Evolutionary conservation across 1,140 invertebrate species (phyloP).

Genomic region (Lycorma delicatula): DNA sequence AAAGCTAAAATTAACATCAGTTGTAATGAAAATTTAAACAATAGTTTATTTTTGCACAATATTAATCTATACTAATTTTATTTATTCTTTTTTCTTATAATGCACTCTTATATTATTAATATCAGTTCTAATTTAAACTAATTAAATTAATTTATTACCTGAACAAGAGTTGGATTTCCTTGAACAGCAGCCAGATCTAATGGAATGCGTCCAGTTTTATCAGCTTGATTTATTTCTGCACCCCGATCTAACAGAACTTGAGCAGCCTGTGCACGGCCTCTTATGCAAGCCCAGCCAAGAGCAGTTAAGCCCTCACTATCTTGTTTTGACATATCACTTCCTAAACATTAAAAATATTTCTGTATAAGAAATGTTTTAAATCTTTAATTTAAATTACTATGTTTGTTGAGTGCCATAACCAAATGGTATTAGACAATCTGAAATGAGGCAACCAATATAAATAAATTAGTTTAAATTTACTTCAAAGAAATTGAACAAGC

Average conservation of each 20-base stretch:
- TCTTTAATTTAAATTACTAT: no score
- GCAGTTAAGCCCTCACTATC: constrained; percentile 85
- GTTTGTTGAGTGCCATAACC: no score
- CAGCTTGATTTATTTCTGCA: constrained; percentile 69
- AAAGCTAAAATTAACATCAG: no score
- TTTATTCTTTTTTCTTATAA: not conserved
- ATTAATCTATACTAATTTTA: not conserved
- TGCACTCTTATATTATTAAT: not conserved
- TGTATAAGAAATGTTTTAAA: no score
- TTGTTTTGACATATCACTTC: constrained; percentile 64
- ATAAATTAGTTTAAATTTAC: no score
- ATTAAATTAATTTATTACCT: constrained; percentile 21
- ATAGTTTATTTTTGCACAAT: no score
- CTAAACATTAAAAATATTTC: constrained; percentile 29
- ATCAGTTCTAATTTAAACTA: constrained; percentile 2
- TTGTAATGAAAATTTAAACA: no score
- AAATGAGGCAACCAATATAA: no score
- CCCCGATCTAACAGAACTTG: constrained; percentile 73
- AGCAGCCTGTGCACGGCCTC: constrained; percentile 69
- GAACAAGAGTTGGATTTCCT: constrained; percentile 45
- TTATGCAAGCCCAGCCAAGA: constrained; percentile 82
- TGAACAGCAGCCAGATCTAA: constrained; percentile 85
- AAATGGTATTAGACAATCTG: no score
- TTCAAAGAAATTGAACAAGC: no score
- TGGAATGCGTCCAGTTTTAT: constrained; percentile 78